These are phyloP conservation scores for Patiria pectinifera DNA, from an alignment of 53 echinoderm and acorn worm genomes.

Conservation along the genomic window DNA sequence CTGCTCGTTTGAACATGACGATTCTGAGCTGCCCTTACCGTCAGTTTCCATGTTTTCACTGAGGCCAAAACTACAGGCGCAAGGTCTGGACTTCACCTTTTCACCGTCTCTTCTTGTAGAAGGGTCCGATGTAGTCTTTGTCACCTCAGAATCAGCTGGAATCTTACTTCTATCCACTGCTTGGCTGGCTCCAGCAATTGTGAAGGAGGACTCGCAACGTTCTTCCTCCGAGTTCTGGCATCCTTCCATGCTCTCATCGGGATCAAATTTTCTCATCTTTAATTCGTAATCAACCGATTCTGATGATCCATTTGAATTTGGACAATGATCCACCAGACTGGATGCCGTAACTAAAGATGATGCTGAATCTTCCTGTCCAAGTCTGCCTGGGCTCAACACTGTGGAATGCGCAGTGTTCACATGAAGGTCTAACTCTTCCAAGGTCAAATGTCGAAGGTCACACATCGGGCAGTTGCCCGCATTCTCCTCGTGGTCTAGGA, in stretches of 20 bases:
- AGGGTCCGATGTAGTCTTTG: not conserved
- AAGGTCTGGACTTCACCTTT: not conserved
- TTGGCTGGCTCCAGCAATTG: not conserved
- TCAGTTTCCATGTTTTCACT: not conserved
- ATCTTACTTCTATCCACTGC: not conserved
- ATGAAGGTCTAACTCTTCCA: constrained; percentile 83
- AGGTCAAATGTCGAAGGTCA: constrained; percentile 78
- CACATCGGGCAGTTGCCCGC: constrained; percentile 85
- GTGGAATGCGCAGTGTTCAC: constrained; percentile 81
- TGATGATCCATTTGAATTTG: not conserved
- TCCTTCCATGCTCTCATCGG: not conserved
- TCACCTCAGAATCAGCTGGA: not conserved
- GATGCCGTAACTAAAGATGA: not conserved
- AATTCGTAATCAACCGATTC: not conserved
- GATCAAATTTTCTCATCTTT: not conserved
- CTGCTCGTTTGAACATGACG: not conserved
- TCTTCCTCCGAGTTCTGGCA: not conserved
- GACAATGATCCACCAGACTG: not conserved
- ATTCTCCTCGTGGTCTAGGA: constrained; percentile 79
- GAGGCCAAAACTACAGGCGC: constrained; percentile 25
- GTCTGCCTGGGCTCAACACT: constrained; percentile 13
- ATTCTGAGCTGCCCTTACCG: too few species aligned
- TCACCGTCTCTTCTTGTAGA: not conserved
- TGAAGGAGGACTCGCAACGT: not conserved
- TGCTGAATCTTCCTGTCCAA: not conserved